phyloP scores from a whole-genome alignment of 2,113 vertebrate genomes.

The Brachyhypopomus gauderio region DNA sequence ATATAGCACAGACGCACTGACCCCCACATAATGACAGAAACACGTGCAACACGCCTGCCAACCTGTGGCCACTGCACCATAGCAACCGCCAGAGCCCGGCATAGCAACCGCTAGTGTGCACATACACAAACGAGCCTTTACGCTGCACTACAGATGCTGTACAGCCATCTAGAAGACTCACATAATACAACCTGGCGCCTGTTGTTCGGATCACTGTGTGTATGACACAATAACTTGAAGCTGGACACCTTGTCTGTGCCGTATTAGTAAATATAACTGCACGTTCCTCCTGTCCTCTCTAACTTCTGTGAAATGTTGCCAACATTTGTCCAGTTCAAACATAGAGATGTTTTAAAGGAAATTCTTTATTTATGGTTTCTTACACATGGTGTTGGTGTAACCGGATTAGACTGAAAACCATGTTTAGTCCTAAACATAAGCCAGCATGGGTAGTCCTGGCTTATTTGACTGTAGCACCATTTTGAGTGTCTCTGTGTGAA shows the following conservation, averaged over 20 bases:
- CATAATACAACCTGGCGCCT: no score
- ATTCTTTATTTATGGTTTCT: not conserved
- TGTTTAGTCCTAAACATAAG: not conserved
- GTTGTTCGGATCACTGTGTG: not conserved
- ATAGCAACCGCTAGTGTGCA: slow-evolving; percentile 13
- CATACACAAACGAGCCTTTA: not conserved
- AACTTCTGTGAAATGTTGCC: not conserved
- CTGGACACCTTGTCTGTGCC: no score
- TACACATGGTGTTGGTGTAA: slow-evolving; percentile 11
- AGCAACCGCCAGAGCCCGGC: slow-evolving; percentile 25
- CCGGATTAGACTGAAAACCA: not conserved
- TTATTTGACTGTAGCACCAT: not conserved
- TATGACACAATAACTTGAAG: not conserved
- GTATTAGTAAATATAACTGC: not conserved
- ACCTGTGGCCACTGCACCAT: slow-evolving; percentile 19
- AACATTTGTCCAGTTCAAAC: not conserved
- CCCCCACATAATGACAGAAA: slow-evolving; percentile 36
- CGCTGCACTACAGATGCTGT: not conserved
- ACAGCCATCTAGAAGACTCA: no score
- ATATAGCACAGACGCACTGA: slow-evolving; percentile 52
- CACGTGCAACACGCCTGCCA: slow-evolving; percentile 4
- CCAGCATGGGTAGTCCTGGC: not conserved
- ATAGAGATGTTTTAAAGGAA: not conserved
- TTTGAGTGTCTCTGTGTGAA: slow-evolving; percentile 17
- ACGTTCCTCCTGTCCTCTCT: not conserved